Conservation (phyloP, 2,113 vertebrate species). For the Trochalopteron elliotii region DNA sequence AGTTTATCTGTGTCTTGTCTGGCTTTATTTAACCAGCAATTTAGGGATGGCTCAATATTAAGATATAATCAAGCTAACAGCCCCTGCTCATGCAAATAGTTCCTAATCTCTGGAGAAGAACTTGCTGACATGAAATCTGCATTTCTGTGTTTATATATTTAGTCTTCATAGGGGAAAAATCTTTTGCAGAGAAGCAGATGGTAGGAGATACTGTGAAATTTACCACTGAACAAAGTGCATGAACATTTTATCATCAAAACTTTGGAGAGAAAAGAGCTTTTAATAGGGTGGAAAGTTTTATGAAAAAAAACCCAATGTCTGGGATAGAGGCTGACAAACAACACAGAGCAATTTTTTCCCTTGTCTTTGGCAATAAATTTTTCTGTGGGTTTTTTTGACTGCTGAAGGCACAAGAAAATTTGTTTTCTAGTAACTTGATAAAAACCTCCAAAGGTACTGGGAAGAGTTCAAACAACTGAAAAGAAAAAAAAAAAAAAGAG, state of each 20-base stretch:
- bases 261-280: slow-evolving; percentile 19
- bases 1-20: neutral
- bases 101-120: slow-evolving; percentile 35
- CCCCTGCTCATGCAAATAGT: neutral
- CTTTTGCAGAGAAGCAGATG: slow-evolving; percentile 25
- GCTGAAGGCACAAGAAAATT: neutral
- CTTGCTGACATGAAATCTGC: slow-evolving; percentile 31
- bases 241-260: neutral
- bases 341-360: neutral
- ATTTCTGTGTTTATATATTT: slow-evolving; percentile 31
- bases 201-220: slow-evolving; percentile 6
- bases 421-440: slow-evolving; percentile 1
- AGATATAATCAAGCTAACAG: slow-evolving; percentile 42
- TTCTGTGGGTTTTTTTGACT: neutral
- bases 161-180: neutral
- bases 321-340: neutral
- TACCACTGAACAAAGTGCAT: neutral
- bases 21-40: slow-evolving; percentile 21
- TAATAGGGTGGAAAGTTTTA: neutral
- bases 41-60: slow-evolving; percentile 3
- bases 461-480: neutral
- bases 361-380: neutral
- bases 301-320: neutral
- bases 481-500: neutral
- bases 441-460: neutral